Percentiles rank a stretch among this genome's conserved stretches.
Conservation (phyloP, 2,888 invertebrate genomes). For the Poecilobothrus nobilitatus region DNA sequence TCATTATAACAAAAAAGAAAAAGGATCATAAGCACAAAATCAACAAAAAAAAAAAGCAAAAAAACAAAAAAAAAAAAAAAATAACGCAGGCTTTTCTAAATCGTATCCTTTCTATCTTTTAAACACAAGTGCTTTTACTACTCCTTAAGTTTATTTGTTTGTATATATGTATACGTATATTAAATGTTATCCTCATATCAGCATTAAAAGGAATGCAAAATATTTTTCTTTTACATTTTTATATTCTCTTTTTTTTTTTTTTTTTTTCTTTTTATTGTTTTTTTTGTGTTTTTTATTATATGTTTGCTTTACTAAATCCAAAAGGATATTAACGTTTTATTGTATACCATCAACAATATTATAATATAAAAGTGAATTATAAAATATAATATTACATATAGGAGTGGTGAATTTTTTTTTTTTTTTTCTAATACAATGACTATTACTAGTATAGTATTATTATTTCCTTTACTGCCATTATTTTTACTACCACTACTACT, state of each 20-base stretch:
- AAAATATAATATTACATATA: background rate
- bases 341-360: background rate
- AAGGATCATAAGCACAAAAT: background rate
- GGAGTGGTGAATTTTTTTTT: background rate
- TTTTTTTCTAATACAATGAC: too few species aligned
- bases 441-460: too few species aligned
- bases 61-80: background rate
- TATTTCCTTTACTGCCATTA: too few species aligned
- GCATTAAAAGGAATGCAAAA: constrained; percentile 2
- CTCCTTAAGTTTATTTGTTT: background rate
- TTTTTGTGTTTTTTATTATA: background rate
- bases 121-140: background rate
- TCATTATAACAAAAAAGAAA: background rate
- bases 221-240: background rate
- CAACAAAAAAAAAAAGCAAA: background rate
- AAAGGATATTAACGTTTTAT: constrained; percentile 2
- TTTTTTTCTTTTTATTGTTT: background rate
- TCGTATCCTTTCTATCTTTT: constrained; percentile 3
- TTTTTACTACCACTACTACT: too few species aligned
- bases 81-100: constrained; percentile 1
- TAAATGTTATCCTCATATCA: background rate
- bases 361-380: background rate
- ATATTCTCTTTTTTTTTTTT: too few species aligned
- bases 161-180: background rate
- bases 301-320: background rate